Conservation (phyloP, 2,797 vertebrate genomes). For the Syndactyla subalaris region DNA sequence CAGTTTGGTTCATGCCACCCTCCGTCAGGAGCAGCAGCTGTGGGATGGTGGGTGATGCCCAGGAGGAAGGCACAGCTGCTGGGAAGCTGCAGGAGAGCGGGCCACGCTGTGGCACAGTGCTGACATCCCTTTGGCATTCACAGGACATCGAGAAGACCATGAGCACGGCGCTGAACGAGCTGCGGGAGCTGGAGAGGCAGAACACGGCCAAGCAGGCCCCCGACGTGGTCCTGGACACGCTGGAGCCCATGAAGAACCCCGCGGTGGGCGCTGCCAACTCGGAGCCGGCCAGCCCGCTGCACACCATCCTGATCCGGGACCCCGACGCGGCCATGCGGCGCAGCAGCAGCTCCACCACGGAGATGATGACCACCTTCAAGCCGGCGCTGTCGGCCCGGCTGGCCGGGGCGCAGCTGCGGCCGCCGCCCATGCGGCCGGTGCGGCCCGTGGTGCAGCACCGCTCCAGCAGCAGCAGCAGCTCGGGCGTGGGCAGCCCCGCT, state of each 20-base stretch:
- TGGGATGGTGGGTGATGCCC: neutral
- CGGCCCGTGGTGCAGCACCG: slow-evolving; percentile 87
- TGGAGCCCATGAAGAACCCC: slow-evolving; percentile 93
- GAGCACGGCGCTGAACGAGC: slow-evolving; percentile 92
- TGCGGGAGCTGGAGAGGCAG: slow-evolving; percentile 93
- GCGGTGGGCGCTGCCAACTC: slow-evolving; percentile 80
- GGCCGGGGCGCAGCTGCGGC: slow-evolving; percentile 86
- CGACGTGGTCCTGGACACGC: slow-evolving; percentile 92
- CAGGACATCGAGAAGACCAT: slow-evolving; percentile 98
- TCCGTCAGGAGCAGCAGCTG: neutral
- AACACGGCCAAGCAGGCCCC: slow-evolving; percentile 95
- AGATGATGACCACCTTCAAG: slow-evolving; percentile 96
- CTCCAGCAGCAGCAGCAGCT: slow-evolving; percentile 92
- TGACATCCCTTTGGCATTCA: neutral
- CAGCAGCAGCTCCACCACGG: slow-evolving; percentile 88
- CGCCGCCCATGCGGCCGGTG: slow-evolving; percentile 85
- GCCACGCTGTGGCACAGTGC: accelerated
- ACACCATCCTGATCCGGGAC: slow-evolving; percentile 94
- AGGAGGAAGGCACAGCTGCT: neutral
- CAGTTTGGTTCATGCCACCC: neutral
- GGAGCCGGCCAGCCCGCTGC: slow-evolving; percentile 87
- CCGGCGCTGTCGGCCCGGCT: slow-evolving; percentile 85
- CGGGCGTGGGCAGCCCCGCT: slow-evolving; percentile 89
- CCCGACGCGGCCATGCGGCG: slow-evolving; percentile 89
- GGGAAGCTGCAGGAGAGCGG: neutral